A percentile compares a stretch with the other conserved stretches of the same genome.
These are phyloP conservation scores for Gastracanthus pulcherrimus DNA, from an alignment of 2,888 invertebrate species.

Conservation along the genomic window DNA sequence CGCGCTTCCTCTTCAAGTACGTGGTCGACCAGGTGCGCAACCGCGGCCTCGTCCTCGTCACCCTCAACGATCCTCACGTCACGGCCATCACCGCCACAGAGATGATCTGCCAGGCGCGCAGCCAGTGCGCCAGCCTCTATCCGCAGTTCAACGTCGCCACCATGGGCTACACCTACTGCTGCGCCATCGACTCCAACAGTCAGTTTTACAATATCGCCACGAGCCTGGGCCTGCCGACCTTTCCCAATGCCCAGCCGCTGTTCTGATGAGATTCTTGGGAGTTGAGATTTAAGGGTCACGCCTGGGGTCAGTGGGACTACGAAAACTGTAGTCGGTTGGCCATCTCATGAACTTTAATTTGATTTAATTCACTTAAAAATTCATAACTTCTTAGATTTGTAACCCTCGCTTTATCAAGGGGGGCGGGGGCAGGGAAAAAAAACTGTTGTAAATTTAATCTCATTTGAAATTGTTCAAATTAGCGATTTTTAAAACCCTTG, in stretches of 20 bases:
- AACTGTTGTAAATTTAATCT: too few species aligned
- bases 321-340: too few species aligned
- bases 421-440: too few species aligned
- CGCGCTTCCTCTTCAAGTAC: constrained; percentile 81
- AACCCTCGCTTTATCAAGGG: too few species aligned
- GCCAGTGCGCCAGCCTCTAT: constrained; percentile 1
- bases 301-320: too few species aligned
- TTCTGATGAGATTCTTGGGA: too few species aligned
- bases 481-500: too few species aligned
- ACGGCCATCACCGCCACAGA: not conserved
- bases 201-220: constrained; percentile 13
- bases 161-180: constrained; percentile 73
- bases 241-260: constrained; percentile 18
- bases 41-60: constrained; percentile 81
- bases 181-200: constrained; percentile 67
- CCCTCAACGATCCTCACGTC: constrained; percentile 81
- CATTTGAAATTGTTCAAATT: not conserved
- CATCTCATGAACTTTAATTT: too few species aligned
- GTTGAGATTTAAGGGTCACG: too few species aligned
- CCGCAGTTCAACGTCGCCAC: constrained; percentile 58
- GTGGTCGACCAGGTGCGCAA: constrained; percentile 79
- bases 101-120: constrained; percentile 7
- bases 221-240: constrained; percentile 42
- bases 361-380: too few species aligned
- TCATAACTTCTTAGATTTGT: too few species aligned